These are phyloP conservation scores for Agrenia bidenticulata DNA, from an alignment of 2,888 invertebrate species.

Conservation along the genomic window DNA sequence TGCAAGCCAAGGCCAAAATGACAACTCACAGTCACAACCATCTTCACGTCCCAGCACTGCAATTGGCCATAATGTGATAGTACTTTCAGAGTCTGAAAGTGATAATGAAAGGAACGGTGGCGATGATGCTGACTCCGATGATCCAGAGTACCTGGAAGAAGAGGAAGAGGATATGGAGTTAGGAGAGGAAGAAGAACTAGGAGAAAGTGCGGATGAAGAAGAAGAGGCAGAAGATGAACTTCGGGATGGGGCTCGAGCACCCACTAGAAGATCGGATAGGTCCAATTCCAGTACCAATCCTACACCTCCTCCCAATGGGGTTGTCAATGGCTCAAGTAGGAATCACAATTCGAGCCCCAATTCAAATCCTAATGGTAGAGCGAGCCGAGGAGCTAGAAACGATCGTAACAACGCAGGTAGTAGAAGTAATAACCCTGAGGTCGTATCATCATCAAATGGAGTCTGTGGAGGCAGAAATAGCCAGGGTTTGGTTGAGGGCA, in stretches of 20 bases:
- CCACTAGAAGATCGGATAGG: conserved; percentile 46
- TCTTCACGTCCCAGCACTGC: background rate
- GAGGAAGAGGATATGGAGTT: conserved; percentile 49
- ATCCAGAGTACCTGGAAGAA: conserved; percentile 30
- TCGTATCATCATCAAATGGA: conserved; percentile 15
- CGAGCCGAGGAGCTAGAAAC: conserved; percentile 23
- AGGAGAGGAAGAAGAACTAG: conserved; percentile 45
- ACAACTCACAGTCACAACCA: background rate
- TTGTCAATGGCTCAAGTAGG: conserved; percentile 18
- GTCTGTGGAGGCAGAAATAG: conserved; percentile 19
- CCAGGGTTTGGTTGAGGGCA: conserved; percentile 18
- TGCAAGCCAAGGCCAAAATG: background rate
- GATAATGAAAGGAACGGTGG: background rate
- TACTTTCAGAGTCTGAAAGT: background rate
- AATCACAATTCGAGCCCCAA: conserved; percentile 25
- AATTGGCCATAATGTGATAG: background rate
- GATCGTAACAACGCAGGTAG: conserved; percentile 16
- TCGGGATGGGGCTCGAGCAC: conserved; percentile 48
- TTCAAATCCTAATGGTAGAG: conserved; percentile 15
- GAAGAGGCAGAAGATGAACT: conserved; percentile 37
- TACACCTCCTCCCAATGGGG: conserved; percentile 36
- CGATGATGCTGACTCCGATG: conserved; percentile 30
- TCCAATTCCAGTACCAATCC: conserved; percentile 48
- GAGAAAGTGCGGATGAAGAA: conserved; percentile 34
- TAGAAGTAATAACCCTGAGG: background rate